These are phyloP conservation scores for Telenomus remus DNA, from an alignment of 1,140 invertebrate genomes.

Conservation along the genomic window DNA sequence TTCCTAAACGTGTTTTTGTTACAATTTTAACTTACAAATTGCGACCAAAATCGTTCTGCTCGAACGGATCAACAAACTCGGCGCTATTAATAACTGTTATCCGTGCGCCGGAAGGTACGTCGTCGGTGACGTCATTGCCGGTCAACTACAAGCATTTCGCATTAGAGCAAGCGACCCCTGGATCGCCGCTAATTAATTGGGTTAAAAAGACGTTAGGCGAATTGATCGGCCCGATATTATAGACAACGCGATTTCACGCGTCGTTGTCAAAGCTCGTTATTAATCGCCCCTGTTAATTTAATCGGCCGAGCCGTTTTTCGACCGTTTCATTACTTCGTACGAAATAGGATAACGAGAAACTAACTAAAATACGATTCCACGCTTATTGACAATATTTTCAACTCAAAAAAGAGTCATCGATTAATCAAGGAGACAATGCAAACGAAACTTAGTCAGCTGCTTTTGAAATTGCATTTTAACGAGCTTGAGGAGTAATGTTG, in stretches of 20 bases:
- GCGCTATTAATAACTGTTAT: constrained; percentile 74
- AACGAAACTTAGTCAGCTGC: neutral
- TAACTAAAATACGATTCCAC: no score
- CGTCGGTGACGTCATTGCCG: constrained; percentile 71
- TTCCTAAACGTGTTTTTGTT: constrained; percentile 3
- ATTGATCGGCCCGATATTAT: constrained; percentile 57
- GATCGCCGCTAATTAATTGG: constrained; percentile 70
- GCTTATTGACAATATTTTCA: no score
- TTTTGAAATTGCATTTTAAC: constrained; percentile 3
- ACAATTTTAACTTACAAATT: neutral
- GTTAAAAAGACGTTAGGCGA: constrained; percentile 73
- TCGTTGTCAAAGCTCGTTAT: constrained; percentile 21
- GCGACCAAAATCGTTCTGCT: constrained; percentile 13
- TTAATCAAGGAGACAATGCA: no score
- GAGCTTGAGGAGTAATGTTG: neutral
- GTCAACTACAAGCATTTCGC: constrained; percentile 75
- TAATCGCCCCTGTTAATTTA: constrained; percentile 15
- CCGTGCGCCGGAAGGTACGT: constrained; percentile 62
- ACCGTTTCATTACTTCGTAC: no score
- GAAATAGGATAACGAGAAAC: no score
- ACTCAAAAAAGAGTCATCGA: no score
- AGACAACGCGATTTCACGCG: constrained; percentile 33
- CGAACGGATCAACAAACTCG: constrained; percentile 46
- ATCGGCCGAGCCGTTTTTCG: constrained; percentile 1
- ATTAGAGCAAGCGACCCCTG: constrained; percentile 64